Conservation (phyloP, 2,888 invertebrate species). For the Coelopa pilipes region DNA sequence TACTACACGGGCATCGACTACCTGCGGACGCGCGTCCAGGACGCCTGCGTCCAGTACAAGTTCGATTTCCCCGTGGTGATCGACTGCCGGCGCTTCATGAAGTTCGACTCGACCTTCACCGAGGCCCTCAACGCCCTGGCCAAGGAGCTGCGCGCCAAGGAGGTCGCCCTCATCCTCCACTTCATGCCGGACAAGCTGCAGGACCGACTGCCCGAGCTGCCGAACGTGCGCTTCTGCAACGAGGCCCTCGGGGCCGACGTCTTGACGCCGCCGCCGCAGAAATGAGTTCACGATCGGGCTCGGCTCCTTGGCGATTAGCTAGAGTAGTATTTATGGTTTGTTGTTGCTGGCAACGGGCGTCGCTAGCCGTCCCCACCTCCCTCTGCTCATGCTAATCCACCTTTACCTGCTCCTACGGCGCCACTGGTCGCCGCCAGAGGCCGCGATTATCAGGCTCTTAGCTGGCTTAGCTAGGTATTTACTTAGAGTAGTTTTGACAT, state of each 20-base stretch:
- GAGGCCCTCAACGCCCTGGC: constrained; percentile 72
- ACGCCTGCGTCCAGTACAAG: constrained; percentile 67
- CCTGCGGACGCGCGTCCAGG: constrained; percentile 70
- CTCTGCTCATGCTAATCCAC: too few species aligned
- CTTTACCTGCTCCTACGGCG: too few species aligned
- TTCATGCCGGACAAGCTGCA: constrained; percentile 52
- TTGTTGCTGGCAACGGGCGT: background rate
- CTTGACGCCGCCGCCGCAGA: constrained; percentile 33
- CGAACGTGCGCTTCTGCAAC: constrained; percentile 53
- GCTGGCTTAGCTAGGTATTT: background rate
- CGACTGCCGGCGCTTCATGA: constrained; percentile 74
- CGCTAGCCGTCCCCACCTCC: too few species aligned
- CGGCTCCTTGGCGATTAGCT: constrained; percentile 2
- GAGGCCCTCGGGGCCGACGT: constrained; percentile 42
- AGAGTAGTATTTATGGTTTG: constrained; percentile 10
- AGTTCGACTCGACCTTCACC: constrained; percentile 76
- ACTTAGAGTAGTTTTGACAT: constrained; percentile 20
- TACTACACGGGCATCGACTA: constrained; percentile 79
- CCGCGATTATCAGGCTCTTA: too few species aligned
- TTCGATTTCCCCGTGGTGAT: constrained; percentile 70
- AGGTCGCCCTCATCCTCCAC: constrained; percentile 68
- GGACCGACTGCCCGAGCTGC: constrained; percentile 49
- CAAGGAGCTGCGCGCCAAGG: constrained; percentile 69
- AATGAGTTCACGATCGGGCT: constrained; percentile 13
- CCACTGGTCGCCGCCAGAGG: too few species aligned